Conservation (phyloP, 2,888 invertebrate species). For the Caenorhabditis angaria region DNA sequence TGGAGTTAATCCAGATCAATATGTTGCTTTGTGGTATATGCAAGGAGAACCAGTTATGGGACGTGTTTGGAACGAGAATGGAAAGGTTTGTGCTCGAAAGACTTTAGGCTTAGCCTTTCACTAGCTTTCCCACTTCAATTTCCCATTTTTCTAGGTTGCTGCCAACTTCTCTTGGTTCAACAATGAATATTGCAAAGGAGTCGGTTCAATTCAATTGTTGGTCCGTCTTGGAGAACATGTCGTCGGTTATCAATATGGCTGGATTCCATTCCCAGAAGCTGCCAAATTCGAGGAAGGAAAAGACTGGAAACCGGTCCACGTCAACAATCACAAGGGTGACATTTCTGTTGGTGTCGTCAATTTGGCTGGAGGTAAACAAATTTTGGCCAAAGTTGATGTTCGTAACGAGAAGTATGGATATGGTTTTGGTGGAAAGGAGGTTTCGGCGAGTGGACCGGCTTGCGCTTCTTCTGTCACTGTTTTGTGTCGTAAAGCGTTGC, state of each 20-base stretch:
- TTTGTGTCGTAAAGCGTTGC: slow-evolving; percentile 57
- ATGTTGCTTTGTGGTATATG: slow-evolving; percentile 68
- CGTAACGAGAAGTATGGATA: slow-evolving; percentile 57
- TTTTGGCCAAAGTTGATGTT: slow-evolving; percentile 60
- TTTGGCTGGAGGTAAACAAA: slow-evolving; percentile 57
- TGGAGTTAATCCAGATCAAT: slow-evolving; percentile 65
- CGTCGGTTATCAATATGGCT: slow-evolving; percentile 57
- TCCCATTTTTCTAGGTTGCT: slow-evolving; percentile 32
- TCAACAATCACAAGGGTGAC: slow-evolving; percentile 60
- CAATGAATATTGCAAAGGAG: slow-evolving; percentile 50
- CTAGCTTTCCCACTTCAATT: neutral
- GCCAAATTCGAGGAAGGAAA: slow-evolving; percentile 56
- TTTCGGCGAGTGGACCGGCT: slow-evolving; percentile 25
- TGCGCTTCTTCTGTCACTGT: slow-evolving; percentile 47
- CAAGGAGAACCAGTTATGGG: slow-evolving; percentile 69
- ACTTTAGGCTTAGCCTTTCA: neutral
- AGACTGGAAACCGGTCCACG: slow-evolving; percentile 59
- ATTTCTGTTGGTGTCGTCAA: slow-evolving; percentile 59
- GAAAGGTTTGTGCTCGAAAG: slow-evolving; percentile 43
- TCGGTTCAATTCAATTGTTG: slow-evolving; percentile 61
- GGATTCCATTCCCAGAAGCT: slow-evolving; percentile 57
- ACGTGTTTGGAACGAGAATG: slow-evolving; percentile 66
- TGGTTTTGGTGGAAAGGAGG: slow-evolving; percentile 57
- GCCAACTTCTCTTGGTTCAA: slow-evolving; percentile 54
- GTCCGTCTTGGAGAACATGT: slow-evolving; percentile 47